Percentiles rank a stretch among this genome's conserved stretches.
Evolutionary conservation across 2,113 vertebrate genomes (phyloP).

Genomic region (rabbit (Oryctolagus cuniculus)): DNA sequence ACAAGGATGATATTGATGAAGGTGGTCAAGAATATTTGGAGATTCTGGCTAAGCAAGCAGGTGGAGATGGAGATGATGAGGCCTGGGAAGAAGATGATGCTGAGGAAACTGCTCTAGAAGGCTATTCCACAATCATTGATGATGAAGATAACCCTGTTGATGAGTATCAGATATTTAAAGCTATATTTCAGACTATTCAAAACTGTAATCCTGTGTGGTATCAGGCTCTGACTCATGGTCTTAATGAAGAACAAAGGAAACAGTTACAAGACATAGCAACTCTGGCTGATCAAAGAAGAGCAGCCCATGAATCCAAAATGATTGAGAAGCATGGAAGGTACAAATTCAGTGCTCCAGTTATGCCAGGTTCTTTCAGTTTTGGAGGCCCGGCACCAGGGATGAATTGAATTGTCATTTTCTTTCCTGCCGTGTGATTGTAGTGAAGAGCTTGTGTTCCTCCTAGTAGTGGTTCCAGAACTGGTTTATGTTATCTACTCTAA

Average conservation of each 20-base stretch:
- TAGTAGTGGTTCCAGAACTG: constrained; percentile 99
- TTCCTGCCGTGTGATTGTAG: constrained; percentile 99
- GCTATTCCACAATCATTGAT: constrained; percentile 97
- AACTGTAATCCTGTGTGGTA: constrained; percentile 97
- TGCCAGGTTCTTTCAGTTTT: constrained; percentile 99
- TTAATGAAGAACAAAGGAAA: constrained; percentile 98
- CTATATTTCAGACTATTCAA: constrained; percentile 98
- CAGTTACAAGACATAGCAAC: constrained; percentile 98
- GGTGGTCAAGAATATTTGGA: constrained; percentile 99
- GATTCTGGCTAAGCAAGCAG: constrained; percentile 98
- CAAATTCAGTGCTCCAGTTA: constrained; percentile 99
- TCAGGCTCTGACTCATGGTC: constrained; percentile 95
- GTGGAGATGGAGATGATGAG: constrained; percentile 98
- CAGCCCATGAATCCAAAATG: constrained; percentile 99
- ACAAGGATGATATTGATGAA: constrained; percentile 99
- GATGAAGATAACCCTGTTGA: constrained; percentile 98
- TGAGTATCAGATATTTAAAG: constrained; percentile 99
- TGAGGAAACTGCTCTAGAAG: constrained; percentile 98
- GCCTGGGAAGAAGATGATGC: constrained; percentile 99
- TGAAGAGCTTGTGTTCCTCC: constrained; percentile 99
- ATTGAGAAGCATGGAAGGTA: constrained; percentile 99
- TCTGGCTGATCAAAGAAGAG: constrained; percentile 98
- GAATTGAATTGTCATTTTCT: constrained; percentile 95
- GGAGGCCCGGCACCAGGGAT: constrained; percentile 98
- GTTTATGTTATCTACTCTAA: constrained; percentile 97